Conservation (phyloP, 2,113 vertebrate genomes). For the Aphyosemion australe region DNA sequence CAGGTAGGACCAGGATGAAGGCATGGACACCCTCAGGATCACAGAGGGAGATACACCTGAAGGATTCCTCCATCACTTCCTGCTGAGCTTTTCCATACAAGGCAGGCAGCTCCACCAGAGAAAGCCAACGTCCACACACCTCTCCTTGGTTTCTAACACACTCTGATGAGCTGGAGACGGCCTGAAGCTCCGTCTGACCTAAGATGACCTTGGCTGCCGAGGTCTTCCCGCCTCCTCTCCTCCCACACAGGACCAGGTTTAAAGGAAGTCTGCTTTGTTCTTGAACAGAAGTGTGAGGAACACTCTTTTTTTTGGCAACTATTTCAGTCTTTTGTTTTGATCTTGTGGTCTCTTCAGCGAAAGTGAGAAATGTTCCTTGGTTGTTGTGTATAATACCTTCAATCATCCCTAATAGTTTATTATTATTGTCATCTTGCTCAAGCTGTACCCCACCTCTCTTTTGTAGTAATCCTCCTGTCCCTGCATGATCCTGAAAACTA, state of each 20-base stretch:
- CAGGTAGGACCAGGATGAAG: constrained; percentile 39
- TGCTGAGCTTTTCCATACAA: constrained; percentile 22
- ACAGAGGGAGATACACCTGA: constrained; percentile 27
- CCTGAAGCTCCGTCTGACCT: constrained; percentile 1
- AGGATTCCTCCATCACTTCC: neutral
- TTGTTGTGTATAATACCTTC: neutral
- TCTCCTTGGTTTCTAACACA: constrained; percentile 30
- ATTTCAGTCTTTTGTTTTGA: too few species aligned
- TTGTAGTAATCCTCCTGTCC: too few species aligned
- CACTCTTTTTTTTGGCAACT: neutral
- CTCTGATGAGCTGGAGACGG: constrained; percentile 17
- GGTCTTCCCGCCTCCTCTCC: constrained; percentile 31
- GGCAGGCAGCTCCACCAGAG: constrained; percentile 28
- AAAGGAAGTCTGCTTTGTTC: too few species aligned
- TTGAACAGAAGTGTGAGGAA: neutral
- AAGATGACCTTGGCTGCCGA: constrained; percentile 34
- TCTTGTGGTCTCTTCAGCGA: too few species aligned
- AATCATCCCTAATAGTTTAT: neutral
- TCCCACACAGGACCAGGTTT: constrained; percentile 59
- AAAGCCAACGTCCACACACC: neutral
- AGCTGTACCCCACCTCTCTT: too few species aligned
- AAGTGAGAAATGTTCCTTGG: too few species aligned
- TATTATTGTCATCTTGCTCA: too few species aligned
- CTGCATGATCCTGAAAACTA: too few species aligned
- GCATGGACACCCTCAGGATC: constrained; percentile 35